These are phyloP conservation scores for Leucopsar rothschildi DNA, from an alignment of 2,113 vertebrate genomes.

Conservation along the genomic window DNA sequence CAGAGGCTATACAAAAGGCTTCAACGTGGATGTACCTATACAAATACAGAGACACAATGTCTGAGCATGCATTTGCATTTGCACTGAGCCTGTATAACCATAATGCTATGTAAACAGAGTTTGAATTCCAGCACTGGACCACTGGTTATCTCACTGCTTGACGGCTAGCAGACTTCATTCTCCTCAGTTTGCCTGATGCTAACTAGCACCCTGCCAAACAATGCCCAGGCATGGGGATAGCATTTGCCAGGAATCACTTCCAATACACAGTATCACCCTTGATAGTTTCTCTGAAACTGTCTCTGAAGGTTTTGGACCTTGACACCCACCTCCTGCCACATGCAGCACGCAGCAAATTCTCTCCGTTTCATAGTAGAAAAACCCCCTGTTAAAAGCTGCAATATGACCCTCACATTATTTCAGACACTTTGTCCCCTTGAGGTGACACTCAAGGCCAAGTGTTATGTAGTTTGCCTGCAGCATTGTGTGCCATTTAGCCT, in stretches of 20 bases:
- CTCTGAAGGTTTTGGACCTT: not conserved
- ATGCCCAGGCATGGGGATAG: not conserved
- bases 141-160: not conserved
- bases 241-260: not conserved
- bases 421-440: not conserved
- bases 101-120: not conserved
- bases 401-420: not conserved
- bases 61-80: not conserved
- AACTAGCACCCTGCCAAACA: not conserved
- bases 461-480: not conserved
- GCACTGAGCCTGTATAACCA: not conserved
- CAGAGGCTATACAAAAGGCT: not conserved
- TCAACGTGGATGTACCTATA: rapidly evolving
- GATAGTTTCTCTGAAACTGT: not conserved
- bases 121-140: not conserved
- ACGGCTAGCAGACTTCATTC: not conserved
- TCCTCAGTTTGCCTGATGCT: not conserved
- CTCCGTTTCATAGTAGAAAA: not conserved
- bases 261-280: not conserved
- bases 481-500: not conserved
- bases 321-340: not conserved
- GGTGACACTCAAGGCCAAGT: not conserved
- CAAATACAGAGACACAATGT: not conserved
- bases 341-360: not conserved
- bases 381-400: not conserved